Evolutionary conservation across 2,797 vertebrate species (phyloP), one percentile per base, ranked within the genome.

Genomic region (Australoheros facetus): DNA sequence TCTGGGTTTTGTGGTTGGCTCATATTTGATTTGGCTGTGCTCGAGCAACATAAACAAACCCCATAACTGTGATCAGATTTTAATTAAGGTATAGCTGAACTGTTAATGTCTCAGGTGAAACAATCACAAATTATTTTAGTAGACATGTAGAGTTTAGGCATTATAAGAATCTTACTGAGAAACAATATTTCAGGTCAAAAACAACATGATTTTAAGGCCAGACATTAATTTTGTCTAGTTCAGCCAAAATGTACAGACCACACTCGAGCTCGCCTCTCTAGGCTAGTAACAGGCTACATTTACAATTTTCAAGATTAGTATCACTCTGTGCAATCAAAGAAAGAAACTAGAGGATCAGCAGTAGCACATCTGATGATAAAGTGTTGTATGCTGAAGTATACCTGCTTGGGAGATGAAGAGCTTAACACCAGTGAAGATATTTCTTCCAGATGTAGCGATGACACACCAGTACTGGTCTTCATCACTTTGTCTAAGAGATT

Each of bases 381-480:
- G 14, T 45, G 6, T 57, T 13, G 59, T 32, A 21, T 64, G 34
- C 6, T 42, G 39, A 71, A 32, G 39, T 10, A 5, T 91, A 94
- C 93, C 92, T 93, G 75, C 7, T 7, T 80, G 3, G 9, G 86
- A 74, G 73, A 94, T 1, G 3, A 1, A 0, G 8, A 95, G 73
- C 13, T 2, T 76, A 66, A 94, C 90, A 5, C 28, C 7, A 8
- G 26, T 23, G 81, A 45, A 7, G 71, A 73, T 0, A 12, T 94
- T 80, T 59, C 13, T 84, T 72, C 89, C 82, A 21, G 0, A 0
- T 56, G 0, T 85, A 28, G 79, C 2, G 6, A 95, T 83, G 30
- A 91, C 94, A 88, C 94, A 95, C 94, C 94, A 94, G 88, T 94
- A 95, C 55, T 3, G n/a, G 6, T 62, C 83, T 1, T 64, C 3